Percentiles rank a stretch among this genome's conserved stretches.
Conservation (phyloP, 1,140 invertebrate species). For the Drosophila quadrilineata region DNA sequence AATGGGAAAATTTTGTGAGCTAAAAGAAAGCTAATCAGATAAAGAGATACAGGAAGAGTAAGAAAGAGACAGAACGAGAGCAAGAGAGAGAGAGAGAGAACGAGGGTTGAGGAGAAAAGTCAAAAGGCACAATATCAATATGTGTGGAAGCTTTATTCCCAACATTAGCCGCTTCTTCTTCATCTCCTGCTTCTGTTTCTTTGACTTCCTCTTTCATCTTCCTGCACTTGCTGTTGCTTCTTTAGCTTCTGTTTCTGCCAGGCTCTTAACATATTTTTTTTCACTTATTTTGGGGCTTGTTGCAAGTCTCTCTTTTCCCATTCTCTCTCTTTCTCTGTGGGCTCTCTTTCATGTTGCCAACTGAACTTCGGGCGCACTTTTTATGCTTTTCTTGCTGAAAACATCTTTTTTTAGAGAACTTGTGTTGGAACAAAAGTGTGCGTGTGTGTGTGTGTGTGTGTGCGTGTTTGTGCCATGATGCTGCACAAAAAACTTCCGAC, state of each 20-base stretch:
- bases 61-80: background rate
- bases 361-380: constrained; percentile 31
- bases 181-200: background rate
- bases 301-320: too few relatives aligned
- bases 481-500: constrained; percentile 78
- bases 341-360: constrained; percentile 30
- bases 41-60: background rate
- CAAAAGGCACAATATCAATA: constrained; percentile 62
- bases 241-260: constrained; percentile 25
- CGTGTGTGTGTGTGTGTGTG: constrained; percentile 5
- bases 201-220: too few relatives aligned
- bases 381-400: constrained; percentile 19
- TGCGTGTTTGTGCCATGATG: constrained; percentile 61
- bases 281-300: too few relatives aligned
- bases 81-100: background rate
- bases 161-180: background rate
- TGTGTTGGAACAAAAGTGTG: background rate
- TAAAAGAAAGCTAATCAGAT: background rate
- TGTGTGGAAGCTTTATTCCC: background rate
- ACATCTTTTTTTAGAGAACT: constrained; percentile 54
- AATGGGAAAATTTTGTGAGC: constrained; percentile 10
- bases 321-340: background rate
- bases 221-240: too few relatives aligned
- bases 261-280: constrained; percentile 57
- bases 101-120: background rate